phyloP scores from a whole-genome alignment of 2,113 vertebrate species.

The Melanerpes aurifrons region DNA sequence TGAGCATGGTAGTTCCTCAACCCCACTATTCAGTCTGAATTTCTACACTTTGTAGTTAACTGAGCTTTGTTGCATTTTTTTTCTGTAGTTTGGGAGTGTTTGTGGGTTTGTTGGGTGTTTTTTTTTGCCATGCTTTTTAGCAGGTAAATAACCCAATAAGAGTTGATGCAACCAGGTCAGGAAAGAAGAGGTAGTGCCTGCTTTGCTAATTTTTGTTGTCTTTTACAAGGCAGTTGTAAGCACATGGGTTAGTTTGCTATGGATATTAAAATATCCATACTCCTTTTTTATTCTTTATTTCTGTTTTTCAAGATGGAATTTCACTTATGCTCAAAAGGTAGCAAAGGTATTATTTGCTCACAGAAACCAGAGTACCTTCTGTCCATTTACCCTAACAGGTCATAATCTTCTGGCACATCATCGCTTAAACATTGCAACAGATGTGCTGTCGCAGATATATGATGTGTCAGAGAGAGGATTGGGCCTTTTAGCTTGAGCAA shows the following conservation, averaged over 20 bases:
- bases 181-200: background rate
- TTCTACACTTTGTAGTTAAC: background rate
- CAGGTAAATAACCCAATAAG: background rate
- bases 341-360: slow-evolving; percentile 14
- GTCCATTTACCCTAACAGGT: slow-evolving; percentile 11
- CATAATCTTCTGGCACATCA: slow-evolving; percentile 14
- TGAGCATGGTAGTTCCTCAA: background rate
- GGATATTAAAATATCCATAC: background rate
- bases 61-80: background rate
- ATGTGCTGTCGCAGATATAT: background rate
- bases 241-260: background rate
- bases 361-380: background rate
- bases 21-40: background rate
- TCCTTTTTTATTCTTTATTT: background rate
- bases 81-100: background rate
- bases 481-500: slow-evolving; percentile 36
- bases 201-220: background rate
- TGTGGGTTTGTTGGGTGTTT: background rate
- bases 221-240: background rate
- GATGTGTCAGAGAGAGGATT: slow-evolving; percentile 26
- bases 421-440: background rate
- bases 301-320: slow-evolving; percentile 13
- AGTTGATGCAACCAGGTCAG: background rate
- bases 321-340: background rate
- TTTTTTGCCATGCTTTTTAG: background rate